Percentiles rank a stretch among this genome's conserved stretches.
Conservation (phyloP, 1,140 invertebrate genomes). For the Hetaerina americana region DNA sequence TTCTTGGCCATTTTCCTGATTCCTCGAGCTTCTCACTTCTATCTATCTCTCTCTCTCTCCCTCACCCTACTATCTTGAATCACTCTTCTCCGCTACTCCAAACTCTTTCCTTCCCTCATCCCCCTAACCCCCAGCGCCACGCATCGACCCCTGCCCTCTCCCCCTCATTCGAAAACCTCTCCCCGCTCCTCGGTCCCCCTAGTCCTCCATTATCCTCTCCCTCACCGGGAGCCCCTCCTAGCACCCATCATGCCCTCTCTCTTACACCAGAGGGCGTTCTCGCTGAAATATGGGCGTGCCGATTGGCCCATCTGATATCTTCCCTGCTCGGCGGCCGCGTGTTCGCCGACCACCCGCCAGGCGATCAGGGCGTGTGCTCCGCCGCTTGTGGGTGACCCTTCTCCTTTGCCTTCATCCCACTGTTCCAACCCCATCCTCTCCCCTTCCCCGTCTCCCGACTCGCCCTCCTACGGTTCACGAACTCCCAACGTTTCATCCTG, state of each 20-base stretch:
- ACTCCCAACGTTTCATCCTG: too few species aligned
- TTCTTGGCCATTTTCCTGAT: not conserved
- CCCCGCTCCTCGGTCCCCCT: not conserved
- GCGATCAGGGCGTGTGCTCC: not conserved
- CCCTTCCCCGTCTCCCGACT: not conserved
- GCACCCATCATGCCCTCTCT: not conserved
- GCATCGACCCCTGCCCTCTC: not conserved
- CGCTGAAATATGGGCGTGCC: not conserved
- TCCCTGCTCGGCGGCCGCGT: not conserved
- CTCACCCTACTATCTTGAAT: not conserved
- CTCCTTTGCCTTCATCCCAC: not conserved
- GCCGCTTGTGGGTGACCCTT: not conserved
- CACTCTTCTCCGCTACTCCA: not conserved
- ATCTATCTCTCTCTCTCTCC: not conserved
- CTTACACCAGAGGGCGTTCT: not conserved
- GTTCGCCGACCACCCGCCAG: not conserved
- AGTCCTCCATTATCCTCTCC: not conserved
- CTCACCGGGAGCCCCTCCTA: not conserved
- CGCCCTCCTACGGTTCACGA: too few species aligned
- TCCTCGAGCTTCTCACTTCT: too few species aligned
- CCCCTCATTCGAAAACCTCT: not conserved
- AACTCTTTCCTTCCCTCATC: not conserved
- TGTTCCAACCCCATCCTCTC: not conserved
- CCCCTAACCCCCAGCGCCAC: not conserved
- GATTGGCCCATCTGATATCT: not conserved